Evolutionary conservation across 2,888 invertebrate species (phyloP), one percentile per base, ranked within the genome.

Genomic region (Agonum fuliginosum): DNA sequence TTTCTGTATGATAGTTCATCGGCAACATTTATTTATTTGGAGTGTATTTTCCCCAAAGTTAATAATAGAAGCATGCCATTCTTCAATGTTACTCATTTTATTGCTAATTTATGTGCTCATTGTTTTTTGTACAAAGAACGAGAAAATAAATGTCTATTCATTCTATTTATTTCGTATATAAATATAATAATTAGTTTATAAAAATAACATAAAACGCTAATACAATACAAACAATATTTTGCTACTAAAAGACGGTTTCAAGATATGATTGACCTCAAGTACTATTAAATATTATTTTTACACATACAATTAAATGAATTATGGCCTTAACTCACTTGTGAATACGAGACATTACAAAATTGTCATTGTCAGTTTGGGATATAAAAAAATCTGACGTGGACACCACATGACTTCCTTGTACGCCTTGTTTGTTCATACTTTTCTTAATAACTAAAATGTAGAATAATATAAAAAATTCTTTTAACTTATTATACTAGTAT

Each of bases 31-130:
- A 43, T 99, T 98, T 86, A 93, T 99, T 4, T 99, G 98, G 96
- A 94, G 95, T 6, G 98, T 99, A 22, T 98, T 98, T 87, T 95
- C 97, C 0, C 99, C 99, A 0, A 99, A 99, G 87, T 89, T 98
- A 27, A 88, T 99, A 2, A 97, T 97, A 85, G 96, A 96, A 84
- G 87, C 86, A 19, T 83, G 84, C 78, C 85, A 89, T 82, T 85
- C 85, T 58, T 78, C 82, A 6, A 81, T 87, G 70, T 83, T 88
- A 70, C 87, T 87, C 82, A 76, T 83, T 43, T 76, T 20, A 58
- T 41, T 77, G 20, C 5, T 70, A 43, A 4, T 58, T 41, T 75
- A 67, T 75, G n/a, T 70, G 24, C 24, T 24, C 14, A 24, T 58
- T 43, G 20, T 6, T 41, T 22, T 12, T 43, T 65, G 65, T 74